Evolutionary conservation across 1,140 invertebrate species (phyloP), one percentile per base, ranked within the genome.

Genomic region (Euura saliciscinereae): DNA sequence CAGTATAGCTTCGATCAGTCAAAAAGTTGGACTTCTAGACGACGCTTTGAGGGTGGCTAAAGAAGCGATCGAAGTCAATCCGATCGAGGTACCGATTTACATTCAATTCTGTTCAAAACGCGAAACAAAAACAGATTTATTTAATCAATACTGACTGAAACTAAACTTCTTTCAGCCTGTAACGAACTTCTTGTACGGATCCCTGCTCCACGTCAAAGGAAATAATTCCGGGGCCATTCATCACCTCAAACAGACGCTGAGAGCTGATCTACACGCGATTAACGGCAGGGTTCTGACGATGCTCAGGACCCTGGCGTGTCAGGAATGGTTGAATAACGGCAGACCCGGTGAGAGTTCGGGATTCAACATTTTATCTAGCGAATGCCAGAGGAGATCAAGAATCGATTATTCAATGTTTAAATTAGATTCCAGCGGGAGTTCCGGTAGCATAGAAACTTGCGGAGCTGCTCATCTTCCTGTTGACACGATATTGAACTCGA

Each of bases 131-230:
- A 11, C 43, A 51, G 44, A 43, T 64, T 73, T 43, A 13, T 43
- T 59, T 69, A 65, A 28, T 73, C 65, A 51, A 51, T 70, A 68
- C 66, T 71, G 70, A 46, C 65, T 13, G 65, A 79, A 75, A 5
- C 28, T 28, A 28, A 65, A 43, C 69, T 51, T 66, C 78, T 84
- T 88, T 73, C 86, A 93, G 91, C 92, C 93, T 43, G 86, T 90
- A 65, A 92, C 92, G 70, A 93, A 94, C 83, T 93, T 93, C 80
- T 83, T 94, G 2, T 84, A 93, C 69, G 92, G 90, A 0, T 89
- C 92, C 74, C 78, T 94, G 67, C 89, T 93, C 71, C 91, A 92
- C 83, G 81, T 89, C 6, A 91, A 91, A 77, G 90, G 90, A 69
- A 93, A 94, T 79, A 86, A 91, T 59, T 89, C 91, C 43, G 90